Evolutionary conservation across 2,797 vertebrate species (phyloP).

Genomic region (Sebastes trivittatus): DNA sequence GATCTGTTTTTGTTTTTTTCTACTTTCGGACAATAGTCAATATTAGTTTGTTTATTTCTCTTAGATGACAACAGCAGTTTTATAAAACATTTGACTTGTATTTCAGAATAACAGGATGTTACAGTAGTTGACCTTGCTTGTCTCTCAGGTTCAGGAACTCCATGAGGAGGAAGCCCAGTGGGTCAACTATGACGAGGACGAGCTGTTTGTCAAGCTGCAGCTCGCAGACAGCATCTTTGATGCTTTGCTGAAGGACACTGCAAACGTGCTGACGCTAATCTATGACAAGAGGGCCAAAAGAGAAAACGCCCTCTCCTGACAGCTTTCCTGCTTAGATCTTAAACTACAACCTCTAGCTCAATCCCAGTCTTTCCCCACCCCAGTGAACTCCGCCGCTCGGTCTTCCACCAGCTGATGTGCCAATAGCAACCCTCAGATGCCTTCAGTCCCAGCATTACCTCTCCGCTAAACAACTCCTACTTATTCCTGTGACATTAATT

Average conservation of each 20-base stretch:
- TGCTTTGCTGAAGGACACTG: constrained; percentile 93
- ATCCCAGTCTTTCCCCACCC: constrained; percentile 13
- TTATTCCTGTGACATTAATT: constrained; percentile 36
- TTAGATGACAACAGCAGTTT: neutral
- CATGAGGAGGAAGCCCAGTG: constrained; percentile 97
- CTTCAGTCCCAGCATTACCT: constrained; percentile 69
- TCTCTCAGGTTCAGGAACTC: constrained; percentile 92
- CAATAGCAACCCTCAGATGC: constrained; percentile 72
- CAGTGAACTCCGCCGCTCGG: constrained; percentile 35
- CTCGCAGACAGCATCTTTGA: constrained; percentile 97
- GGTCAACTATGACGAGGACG: constrained; percentile 98
- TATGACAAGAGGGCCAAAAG: constrained; percentile 83
- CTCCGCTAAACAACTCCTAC: constrained; percentile 42
- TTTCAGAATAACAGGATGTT: neutral
- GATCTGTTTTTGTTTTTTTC: neutral
- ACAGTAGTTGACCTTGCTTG: neutral
- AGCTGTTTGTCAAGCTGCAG: constrained; percentile 98
- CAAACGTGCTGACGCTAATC: constrained; percentile 89
- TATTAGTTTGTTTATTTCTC: neutral
- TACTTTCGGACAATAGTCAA: neutral
- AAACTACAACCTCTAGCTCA: constrained; percentile 41
- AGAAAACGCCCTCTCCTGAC: constrained; percentile 76
- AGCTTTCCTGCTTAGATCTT: constrained; percentile 7
- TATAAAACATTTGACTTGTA: neutral
- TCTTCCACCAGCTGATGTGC: constrained; percentile 74